Percentiles rank a stretch among this genome's conserved stretches.
phyloP scores from a whole-genome alignment of 2,888 invertebrate species.

The Phrixothrix hirtus region DNA sequence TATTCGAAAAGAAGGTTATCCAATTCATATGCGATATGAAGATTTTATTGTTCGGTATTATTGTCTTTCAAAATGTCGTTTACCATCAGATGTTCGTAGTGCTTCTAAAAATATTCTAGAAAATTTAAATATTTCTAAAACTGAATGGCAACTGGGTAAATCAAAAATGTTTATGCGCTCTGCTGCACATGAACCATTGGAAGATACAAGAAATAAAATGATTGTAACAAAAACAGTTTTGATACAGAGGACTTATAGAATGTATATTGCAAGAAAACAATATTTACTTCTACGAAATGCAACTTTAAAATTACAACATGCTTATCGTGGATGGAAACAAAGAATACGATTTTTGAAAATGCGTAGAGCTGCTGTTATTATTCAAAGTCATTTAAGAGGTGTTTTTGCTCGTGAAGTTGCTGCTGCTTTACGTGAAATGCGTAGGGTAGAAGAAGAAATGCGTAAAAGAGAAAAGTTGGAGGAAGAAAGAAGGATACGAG shows the following conservation, averaged over 20 bases:
- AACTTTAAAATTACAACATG: constrained; percentile 77
- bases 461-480: constrained; percentile 74
- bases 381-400: constrained; percentile 84
- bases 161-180: constrained; percentile 83
- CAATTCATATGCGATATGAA: constrained; percentile 78
- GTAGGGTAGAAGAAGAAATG: constrained; percentile 84
- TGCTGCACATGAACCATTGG: constrained; percentile 81
- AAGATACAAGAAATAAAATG: constrained; percentile 74
- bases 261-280: constrained; percentile 66
- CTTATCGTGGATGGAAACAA: constrained; percentile 83
- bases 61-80: constrained; percentile 63
- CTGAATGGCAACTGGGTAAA: constrained; percentile 88
- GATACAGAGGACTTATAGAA: constrained; percentile 77
- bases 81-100: constrained; percentile 57
- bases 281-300: constrained; percentile 70
- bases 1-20: constrained; percentile 87
- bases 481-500: constrained; percentile 68
- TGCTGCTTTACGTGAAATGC: constrained; percentile 83
- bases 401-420: constrained; percentile 91
- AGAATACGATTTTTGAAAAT: constrained; percentile 78
- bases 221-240: constrained; percentile 70
- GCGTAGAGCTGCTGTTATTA: constrained; percentile 81
- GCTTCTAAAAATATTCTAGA: constrained; percentile 62
- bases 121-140: constrained; percentile 68
- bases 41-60: constrained; percentile 78